Evolutionary conservation across 2,888 invertebrate species (phyloP), one percentile per base, ranked within the genome.

Genomic region (Aquatica leii): DNA sequence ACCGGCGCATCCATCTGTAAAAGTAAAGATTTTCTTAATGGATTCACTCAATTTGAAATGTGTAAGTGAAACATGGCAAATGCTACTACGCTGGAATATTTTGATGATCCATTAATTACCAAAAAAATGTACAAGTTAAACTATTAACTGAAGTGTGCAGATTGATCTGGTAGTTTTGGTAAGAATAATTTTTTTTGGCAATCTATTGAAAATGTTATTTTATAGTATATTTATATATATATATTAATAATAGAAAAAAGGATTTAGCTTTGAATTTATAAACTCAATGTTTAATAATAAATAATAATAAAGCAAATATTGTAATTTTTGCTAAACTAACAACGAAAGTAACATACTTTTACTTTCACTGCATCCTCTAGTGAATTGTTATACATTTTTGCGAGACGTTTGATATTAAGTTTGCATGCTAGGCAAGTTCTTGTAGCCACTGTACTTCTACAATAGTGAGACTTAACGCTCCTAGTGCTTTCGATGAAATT

Each of bases 91-190:
- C n/a, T n/a, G n/a, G n/a, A n/a, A n/a, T n/a, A n/a, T n/a, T 73
- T 71, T 17, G 77, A 78, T 46, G 56, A 35, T 14, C 77, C 76
- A 48, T 71, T 60, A 57, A 76, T 74, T n/a, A 77, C 65, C 9
- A 76, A 76, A 31, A 77, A 75, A 67, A 79, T 79, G 55, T 76
- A 77, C 11, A 67, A 53, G 62, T 77, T 76, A 11, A 78, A 48
- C 58, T 79, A 78, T 3, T 75, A 62, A 17, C 67, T 64, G 67
- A 75, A 79, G 53, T 79, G 78, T 1, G n/a, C n/a, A n/a, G n/a
- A n/a, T n/a, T n/a, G n/a, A n/a, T n/a, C n/a, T n/a, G n/a, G n/a
- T n/a, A n/a, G 73, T 12, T 21, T 55, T 55, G 20, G 15, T 5
- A 55, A 55, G 40, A n/a, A n/a, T 11, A 48, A 18, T 6, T n/a